Conservation (phyloP, 1,140 invertebrate species). For the Bombus fervidus region DNA sequence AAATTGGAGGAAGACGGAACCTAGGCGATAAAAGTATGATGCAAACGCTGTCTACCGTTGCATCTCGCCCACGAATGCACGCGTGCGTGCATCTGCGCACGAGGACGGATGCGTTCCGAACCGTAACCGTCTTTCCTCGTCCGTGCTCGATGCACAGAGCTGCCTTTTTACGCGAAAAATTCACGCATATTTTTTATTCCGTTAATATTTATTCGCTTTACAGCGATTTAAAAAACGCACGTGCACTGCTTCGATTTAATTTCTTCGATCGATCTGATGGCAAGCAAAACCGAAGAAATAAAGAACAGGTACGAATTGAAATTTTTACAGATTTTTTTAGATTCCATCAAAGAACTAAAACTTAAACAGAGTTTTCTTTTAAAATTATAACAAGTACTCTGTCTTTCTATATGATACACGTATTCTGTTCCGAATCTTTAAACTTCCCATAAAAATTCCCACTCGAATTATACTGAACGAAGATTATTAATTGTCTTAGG, state of each 20-base stretch:
- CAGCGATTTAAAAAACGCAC: background rate
- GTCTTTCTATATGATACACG: too few relatives aligned
- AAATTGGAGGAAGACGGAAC: constrained; percentile 54
- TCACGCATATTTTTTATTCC: constrained; percentile 4
- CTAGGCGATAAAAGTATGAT: constrained; percentile 55
- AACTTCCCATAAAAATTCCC: too few relatives aligned
- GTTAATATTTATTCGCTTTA: background rate
- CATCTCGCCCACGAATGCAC: constrained; percentile 48
- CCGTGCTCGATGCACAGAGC: constrained; percentile 23
- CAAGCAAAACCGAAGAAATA: too few relatives aligned
- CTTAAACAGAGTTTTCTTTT: too few relatives aligned
- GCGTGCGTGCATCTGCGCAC: constrained; percentile 59
- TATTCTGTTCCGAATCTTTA: too few relatives aligned
- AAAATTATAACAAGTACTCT: too few relatives aligned
- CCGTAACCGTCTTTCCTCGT: constrained; percentile 63
- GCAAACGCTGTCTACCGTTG: constrained; percentile 51
- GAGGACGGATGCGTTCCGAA: constrained; percentile 61
- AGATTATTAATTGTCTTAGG: too few relatives aligned
- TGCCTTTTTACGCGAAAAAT: constrained; percentile 7
- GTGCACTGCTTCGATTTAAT: background rate
- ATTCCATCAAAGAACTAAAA: too few relatives aligned
- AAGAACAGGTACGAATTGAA: too few relatives aligned
- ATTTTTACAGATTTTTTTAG: too few relatives aligned
- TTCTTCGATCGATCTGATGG: background rate
- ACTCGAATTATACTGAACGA: too few relatives aligned